Evolutionary conservation across 2,888 invertebrate genomes (phyloP).

Genomic region (Drosophila tanythrix): DNA sequence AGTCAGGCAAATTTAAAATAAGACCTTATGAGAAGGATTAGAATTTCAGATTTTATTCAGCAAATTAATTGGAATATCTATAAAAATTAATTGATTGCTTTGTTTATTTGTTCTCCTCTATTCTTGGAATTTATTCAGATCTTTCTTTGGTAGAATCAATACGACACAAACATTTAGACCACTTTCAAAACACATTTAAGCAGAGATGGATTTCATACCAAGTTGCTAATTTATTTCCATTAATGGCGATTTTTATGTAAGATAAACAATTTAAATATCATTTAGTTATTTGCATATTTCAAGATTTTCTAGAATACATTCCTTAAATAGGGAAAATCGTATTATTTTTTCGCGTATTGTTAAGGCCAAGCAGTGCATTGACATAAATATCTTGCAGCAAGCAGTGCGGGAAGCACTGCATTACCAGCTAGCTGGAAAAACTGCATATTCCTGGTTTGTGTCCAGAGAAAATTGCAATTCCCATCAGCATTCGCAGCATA

Average conservation of each 20-base stretch:
- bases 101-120: background rate
- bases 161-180: background rate
- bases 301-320: background rate
- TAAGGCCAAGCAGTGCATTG: conserved; percentile 36
- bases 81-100: background rate
- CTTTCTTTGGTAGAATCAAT: background rate
- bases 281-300: background rate
- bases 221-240: background rate
- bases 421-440: conserved; percentile 29
- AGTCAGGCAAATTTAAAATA: background rate
- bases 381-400: conserved; percentile 21
- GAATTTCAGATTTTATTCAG: background rate
- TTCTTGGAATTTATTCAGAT: background rate
- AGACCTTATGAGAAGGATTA: background rate
- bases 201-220: background rate
- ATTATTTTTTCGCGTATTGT: background rate
- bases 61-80: background rate
- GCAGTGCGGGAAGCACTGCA: conserved; percentile 56
- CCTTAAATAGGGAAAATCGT: background rate
- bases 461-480: conserved; percentile 53
- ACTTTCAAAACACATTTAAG: background rate
- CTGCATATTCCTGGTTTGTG: conserved; percentile 58
- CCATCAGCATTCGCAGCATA: conserved; percentile 35
- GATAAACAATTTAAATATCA: background rate
- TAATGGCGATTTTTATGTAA: background rate